phyloP scores from a whole-genome alignment of 2,888 invertebrate genomes.

The Hipparchia semele region DNA sequence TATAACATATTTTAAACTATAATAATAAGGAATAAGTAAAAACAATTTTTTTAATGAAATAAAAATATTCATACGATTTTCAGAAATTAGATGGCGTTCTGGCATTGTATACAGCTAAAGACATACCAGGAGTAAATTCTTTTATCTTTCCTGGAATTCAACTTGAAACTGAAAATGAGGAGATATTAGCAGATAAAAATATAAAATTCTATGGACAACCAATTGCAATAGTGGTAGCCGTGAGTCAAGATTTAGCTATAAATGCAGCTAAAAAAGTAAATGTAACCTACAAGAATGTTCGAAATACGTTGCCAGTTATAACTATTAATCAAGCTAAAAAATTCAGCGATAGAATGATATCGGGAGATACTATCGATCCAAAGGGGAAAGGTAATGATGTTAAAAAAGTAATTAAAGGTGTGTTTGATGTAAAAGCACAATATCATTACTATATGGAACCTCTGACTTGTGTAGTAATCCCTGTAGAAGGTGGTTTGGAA shows the following conservation, averaged over 20 bases:
- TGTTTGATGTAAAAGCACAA: constrained; percentile 84
- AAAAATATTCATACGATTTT: constrained; percentile 41
- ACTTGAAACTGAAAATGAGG: constrained; percentile 69
- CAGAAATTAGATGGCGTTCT: constrained; percentile 85
- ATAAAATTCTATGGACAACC: constrained; percentile 87
- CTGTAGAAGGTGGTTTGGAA: constrained; percentile 86
- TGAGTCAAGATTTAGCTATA: constrained; percentile 78
- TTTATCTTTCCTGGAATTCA: constrained; percentile 67
- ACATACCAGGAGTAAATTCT: constrained; percentile 87
- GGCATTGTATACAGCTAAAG: constrained; percentile 84
- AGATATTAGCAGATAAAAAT: constrained; percentile 77
- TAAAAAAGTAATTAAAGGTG: constrained; percentile 77
- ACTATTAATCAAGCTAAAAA: constrained; percentile 61
- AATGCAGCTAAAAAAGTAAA: constrained; percentile 82
- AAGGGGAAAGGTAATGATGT: constrained; percentile 60
- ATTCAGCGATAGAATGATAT: constrained; percentile 48
- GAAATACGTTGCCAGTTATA: constrained; percentile 57
- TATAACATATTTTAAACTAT: background rate
- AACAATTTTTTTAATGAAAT: background rate
- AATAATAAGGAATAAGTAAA: background rate
- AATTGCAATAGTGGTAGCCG: constrained; percentile 86
- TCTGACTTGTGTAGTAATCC: constrained; percentile 85
- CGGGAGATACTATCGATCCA: constrained; percentile 56
- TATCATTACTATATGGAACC: constrained; percentile 91
- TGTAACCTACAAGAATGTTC: constrained; percentile 79